These are phyloP conservation scores for Bostrychus sinensis DNA, from an alignment of 2,113 vertebrate species.

Conservation along the genomic window DNA sequence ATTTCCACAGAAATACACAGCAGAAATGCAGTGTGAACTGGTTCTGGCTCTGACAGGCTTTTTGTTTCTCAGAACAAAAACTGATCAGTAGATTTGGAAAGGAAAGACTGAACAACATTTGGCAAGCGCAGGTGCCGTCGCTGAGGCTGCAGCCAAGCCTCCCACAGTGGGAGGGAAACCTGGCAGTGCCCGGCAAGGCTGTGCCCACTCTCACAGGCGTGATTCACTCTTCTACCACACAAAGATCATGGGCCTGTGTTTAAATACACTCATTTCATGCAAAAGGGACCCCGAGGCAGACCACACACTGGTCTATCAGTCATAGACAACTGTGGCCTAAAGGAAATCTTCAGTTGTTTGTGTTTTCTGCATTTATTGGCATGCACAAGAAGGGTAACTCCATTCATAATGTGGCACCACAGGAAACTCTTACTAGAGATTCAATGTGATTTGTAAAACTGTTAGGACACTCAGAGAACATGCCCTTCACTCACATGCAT, in stretches of 20 bases:
- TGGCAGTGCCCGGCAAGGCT: conserved; percentile 57
- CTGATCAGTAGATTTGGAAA: conserved; percentile 72
- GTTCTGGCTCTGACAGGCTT: conserved; percentile 29
- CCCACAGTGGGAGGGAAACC: conserved; percentile 55
- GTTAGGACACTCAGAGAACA: conserved; percentile 14
- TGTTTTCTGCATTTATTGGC: conserved; percentile 50
- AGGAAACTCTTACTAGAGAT: conserved; percentile 10
- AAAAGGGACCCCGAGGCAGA: conserved; percentile 74
- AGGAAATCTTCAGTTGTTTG: background rate
- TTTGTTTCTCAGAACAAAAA: conserved; percentile 48
- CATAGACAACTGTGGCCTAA: conserved; percentile 41
- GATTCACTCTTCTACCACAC: conserved; percentile 65
- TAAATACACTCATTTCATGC: conserved; percentile 85
- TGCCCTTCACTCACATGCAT: conserved; percentile 41
- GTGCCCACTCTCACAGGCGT: conserved; percentile 61
- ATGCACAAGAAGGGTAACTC: conserved; percentile 71
- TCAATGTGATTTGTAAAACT: conserved; percentile 9
- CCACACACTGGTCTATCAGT: conserved; percentile 76
- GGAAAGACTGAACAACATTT: conserved; percentile 80
- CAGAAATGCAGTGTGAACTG: conserved; percentile 18
- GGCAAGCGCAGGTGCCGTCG: conserved; percentile 73
- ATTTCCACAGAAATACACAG: conserved; percentile 26
- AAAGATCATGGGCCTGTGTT: conserved; percentile 52
- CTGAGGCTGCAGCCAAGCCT: conserved; percentile 52
- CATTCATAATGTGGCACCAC: conserved; percentile 15